phyloP scores from a whole-genome alignment of 2,113 vertebrate species.

The Verasper variegatus region DNA sequence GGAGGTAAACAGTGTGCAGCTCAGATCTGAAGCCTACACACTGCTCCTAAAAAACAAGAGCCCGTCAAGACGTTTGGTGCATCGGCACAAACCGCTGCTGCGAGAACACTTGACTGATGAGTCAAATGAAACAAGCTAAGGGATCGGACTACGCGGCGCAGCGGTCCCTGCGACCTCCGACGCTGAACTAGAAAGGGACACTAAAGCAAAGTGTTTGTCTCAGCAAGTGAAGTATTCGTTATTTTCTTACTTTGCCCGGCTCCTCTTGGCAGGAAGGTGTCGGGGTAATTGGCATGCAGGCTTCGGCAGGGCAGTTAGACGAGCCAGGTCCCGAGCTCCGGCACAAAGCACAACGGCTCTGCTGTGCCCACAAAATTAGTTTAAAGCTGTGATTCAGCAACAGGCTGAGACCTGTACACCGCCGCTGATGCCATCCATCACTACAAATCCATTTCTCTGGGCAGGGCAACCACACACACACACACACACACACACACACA shows the following conservation, averaged over 20 bases:
- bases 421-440: slow-evolving; percentile 60
- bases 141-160: slow-evolving; percentile 3
- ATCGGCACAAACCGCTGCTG: neutral
- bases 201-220: slow-evolving; percentile 39
- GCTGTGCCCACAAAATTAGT: slow-evolving; percentile 68
- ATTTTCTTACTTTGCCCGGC: slow-evolving; percentile 25
- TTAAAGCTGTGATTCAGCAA: slow-evolving; percentile 68
- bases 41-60: slow-evolving; percentile 10
- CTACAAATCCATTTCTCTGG: slow-evolving; percentile 60
- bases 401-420: slow-evolving; percentile 62
- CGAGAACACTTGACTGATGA: neutral
- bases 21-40: neutral
- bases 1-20: neutral
- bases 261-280: slow-evolving; percentile 36
- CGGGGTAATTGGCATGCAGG: slow-evolving; percentile 74
- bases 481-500: slow-evolving; percentile 17
- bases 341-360: slow-evolving; percentile 63
- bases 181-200: slow-evolving; percentile 27
- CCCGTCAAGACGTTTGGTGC: slow-evolving; percentile 10
- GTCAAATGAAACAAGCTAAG: slow-evolving; percentile 23
- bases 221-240: slow-evolving; percentile 47
- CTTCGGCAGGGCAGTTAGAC: slow-evolving; percentile 33
- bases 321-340: slow-evolving; percentile 63
- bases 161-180: slow-evolving; percentile 3
- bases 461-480: slow-evolving; percentile 37